Percentiles rank a stretch among this genome's conserved stretches.
These are phyloP conservation scores for Hystrix brachyura DNA, from an alignment of 2,113 vertebrate genomes.

Conservation along the genomic window DNA sequence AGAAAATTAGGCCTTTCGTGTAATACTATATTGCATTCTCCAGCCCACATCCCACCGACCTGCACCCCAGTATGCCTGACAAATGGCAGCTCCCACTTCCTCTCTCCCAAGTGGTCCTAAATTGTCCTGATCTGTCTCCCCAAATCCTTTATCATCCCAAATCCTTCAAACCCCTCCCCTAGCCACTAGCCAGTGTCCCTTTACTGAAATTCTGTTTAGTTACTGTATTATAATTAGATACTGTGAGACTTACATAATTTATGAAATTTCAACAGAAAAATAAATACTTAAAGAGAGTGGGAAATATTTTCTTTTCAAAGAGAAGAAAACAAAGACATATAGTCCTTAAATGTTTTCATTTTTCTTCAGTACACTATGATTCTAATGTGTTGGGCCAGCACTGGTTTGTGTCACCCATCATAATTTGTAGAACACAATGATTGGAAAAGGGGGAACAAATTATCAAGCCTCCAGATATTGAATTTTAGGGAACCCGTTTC, in stretches of 20 bases:
- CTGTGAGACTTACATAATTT: slow-evolving; percentile 13
- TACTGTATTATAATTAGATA: slow-evolving; percentile 13
- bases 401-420: not conserved
- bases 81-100: not conserved
- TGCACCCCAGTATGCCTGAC: not conserved
- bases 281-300: slow-evolving; percentile 8
- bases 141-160: not conserved
- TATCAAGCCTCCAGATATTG: not conserved
- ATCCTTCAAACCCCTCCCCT: not conserved
- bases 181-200: slow-evolving; percentile 12
- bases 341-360: slow-evolving; percentile 39
- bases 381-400: not conserved
- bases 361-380: not conserved
- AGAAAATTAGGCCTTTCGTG: not conserved
- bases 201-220: slow-evolving; percentile 1
- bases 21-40: not conserved
- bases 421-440: not conserved
- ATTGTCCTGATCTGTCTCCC: not conserved
- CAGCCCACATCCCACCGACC: not conserved
- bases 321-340: not conserved
- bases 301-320: slow-evolving; percentile 43
- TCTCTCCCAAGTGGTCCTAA: not conserved
- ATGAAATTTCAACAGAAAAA: slow-evolving; percentile 60
- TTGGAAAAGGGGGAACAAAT: not conserved
- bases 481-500: not conserved